Percentiles rank a stretch among this genome's conserved stretches.
These are phyloP conservation scores for Acronicta leporina DNA, from an alignment of 2,888 invertebrate species.

Conservation along the genomic window DNA sequence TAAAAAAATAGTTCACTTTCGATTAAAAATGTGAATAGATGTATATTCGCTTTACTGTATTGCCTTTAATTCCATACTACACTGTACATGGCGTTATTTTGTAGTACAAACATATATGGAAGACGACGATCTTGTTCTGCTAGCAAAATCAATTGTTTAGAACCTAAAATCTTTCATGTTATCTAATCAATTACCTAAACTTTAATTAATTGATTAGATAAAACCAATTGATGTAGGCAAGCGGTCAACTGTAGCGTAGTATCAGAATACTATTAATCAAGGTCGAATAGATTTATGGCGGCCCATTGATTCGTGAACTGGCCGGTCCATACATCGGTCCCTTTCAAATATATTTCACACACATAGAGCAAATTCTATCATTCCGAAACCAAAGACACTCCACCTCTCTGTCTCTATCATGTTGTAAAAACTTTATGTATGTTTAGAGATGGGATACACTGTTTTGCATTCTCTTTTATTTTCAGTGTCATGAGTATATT, in stretches of 20 bases:
- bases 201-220: no score
- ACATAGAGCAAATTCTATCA: background rate
- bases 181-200: no score
- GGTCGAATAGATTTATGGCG: slow-evolving; percentile 21
- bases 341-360: slow-evolving; percentile 2
- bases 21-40: no score
- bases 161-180: no score
- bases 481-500: no score
- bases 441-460: background rate
- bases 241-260: slow-evolving; percentile 34
- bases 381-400: background rate
- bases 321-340: slow-evolving; percentile 15
- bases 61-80: no score
- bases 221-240: slow-evolving; percentile 31
- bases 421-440: no score
- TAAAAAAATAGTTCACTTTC: no score
- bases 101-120: slow-evolving; percentile 10
- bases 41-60: no score
- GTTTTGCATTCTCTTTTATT: background rate
- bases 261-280: slow-evolving; percentile 26
- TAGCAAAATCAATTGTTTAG: slow-evolving; percentile 31
- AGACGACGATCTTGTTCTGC: slow-evolving; percentile 9
- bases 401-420: background rate
- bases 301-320: slow-evolving; percentile 32
- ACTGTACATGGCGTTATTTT: background rate